A percentile compares a stretch with the other conserved stretches of the same genome.
phyloP scores from a whole-genome alignment of 2,888 invertebrate species.

The Andrena praecox region DNA sequence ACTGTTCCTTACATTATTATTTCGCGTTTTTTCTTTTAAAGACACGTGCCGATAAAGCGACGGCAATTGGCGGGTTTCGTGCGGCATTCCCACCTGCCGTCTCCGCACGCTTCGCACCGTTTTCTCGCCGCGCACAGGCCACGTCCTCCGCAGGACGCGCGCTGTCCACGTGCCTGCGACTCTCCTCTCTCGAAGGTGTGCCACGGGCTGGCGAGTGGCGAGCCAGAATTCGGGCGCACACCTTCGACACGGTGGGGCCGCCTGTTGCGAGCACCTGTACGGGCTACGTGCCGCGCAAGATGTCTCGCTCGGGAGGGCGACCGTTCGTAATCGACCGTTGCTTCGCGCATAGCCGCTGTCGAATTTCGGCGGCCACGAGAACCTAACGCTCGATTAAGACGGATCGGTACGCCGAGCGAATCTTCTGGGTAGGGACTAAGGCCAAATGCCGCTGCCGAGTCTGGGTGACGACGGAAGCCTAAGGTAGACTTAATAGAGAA shows the following conservation, averaged over 20 bases:
- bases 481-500: too few relatives aligned
- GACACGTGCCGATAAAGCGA: conserved; percentile 68
- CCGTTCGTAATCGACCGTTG: conserved; percentile 47
- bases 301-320: conserved; percentile 53
- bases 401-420: neutral
- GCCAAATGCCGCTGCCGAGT: neutral
- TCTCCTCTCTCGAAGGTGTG: conserved; percentile 60
- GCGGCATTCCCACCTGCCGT: conserved; percentile 71
- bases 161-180: conserved; percentile 64
- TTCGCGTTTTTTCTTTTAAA: conserved; percentile 49
- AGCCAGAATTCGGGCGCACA: conserved; percentile 67
- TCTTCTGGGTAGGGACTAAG: neutral
- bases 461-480: neutral
- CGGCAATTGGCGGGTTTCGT: conserved; percentile 70
- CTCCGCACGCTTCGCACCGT: conserved; percentile 43
- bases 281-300: conserved; percentile 61
- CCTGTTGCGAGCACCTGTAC: conserved; percentile 74
- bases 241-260: conserved; percentile 66
- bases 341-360: conserved; percentile 1
- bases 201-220: conserved; percentile 41
- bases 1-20: conserved; percentile 30
- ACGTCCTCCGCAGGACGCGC: conserved; percentile 43
- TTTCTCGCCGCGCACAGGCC: conserved; percentile 32
- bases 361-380: neutral
- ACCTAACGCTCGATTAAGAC: neutral